A percentile compares a stretch with the other conserved stretches of the same genome.
phyloP scores from a whole-genome alignment of 1,140 invertebrate genomes.

The Brachionus sp. region DNA sequence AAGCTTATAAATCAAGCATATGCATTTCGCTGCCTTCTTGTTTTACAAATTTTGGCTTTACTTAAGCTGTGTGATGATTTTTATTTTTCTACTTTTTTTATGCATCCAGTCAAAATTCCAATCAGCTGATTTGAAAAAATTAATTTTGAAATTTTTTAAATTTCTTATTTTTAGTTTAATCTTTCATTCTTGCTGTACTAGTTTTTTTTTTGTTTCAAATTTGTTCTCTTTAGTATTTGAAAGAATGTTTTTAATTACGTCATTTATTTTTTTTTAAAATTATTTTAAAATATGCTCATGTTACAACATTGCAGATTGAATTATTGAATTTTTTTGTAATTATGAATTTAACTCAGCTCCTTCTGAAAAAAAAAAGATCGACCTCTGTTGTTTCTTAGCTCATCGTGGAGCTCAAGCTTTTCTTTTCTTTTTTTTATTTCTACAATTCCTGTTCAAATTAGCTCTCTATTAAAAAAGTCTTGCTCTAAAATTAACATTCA shows the following conservation, averaged over 20 bases:
- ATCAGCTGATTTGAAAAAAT: not conserved
- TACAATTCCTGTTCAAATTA: not conserved
- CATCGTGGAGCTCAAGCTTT: not conserved
- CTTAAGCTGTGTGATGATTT: not conserved
- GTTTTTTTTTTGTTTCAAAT: not conserved
- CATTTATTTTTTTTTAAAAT: not conserved
- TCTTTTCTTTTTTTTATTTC: not conserved
- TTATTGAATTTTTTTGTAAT: slow-evolving; percentile 1
- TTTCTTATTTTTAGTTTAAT: not conserved
- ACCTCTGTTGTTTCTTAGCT: not conserved
- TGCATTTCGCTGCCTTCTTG: not conserved
- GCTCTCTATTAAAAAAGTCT: not conserved
- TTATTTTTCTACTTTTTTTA: not conserved
- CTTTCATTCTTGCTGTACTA: not conserved
- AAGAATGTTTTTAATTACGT: not conserved
- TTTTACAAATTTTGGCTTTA: not conserved
- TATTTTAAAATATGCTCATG: not conserved
- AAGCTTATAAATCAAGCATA: not conserved
- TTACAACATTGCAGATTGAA: not conserved
- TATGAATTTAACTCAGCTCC: not conserved
- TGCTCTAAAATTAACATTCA: not conserved
- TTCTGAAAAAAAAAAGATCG: not conserved
- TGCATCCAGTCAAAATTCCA: not conserved
- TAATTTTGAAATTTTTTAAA: not conserved
- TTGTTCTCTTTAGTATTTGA: not conserved